phyloP scores from a whole-genome alignment of 1,140 invertebrate species.

The Kradibia gibbosae region DNA sequence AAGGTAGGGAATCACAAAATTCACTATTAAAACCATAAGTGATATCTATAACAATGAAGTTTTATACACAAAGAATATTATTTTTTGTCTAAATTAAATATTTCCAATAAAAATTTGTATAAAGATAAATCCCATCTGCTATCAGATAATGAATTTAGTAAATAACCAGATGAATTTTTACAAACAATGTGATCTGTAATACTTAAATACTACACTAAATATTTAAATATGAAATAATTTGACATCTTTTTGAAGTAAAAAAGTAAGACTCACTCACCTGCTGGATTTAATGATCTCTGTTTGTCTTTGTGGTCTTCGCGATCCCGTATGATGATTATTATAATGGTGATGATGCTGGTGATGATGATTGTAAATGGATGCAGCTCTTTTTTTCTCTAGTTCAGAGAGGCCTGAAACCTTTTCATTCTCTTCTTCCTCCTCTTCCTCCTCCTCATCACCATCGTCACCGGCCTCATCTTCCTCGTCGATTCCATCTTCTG shows the following conservation, averaged over 20 bases:
- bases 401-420: constrained; percentile 5
- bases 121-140: too few relatives aligned
- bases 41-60: too few relatives aligned
- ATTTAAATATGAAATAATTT: too few relatives aligned
- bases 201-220: too few relatives aligned
- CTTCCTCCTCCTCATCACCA: constrained; percentile 28
- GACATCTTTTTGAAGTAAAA: not conserved
- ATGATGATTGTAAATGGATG: constrained; percentile 43
- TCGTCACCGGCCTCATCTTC: constrained; percentile 46
- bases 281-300: constrained; percentile 71
- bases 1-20: too few relatives aligned
- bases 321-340: constrained; percentile 53
- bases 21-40: too few relatives aligned
- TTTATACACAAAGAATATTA: too few relatives aligned
- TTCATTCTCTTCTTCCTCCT: constrained; percentile 31
- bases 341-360: constrained; percentile 29
- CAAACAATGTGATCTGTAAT: too few relatives aligned
- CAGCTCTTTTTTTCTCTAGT: constrained; percentile 54
- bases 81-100: too few relatives aligned
- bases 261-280: constrained; percentile 18
- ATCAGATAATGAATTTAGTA: too few relatives aligned
- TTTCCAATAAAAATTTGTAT: too few relatives aligned
- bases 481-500: constrained; percentile 62
- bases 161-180: too few relatives aligned
- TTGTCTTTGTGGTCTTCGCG: constrained; percentile 59